Conservation (phyloP, 2,113 vertebrate species). For the Phyllostomus hastatus region DNA sequence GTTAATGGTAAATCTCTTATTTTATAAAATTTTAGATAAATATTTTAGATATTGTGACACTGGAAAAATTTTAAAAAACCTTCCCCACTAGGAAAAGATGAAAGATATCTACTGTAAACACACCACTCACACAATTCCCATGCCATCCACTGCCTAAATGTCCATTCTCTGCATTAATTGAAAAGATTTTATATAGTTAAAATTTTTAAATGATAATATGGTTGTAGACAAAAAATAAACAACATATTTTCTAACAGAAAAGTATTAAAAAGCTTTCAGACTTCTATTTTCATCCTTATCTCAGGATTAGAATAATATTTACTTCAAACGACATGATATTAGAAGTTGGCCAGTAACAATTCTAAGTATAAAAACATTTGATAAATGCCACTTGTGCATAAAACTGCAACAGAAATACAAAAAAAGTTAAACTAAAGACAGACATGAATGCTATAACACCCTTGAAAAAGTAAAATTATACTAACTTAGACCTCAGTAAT, state of each 20-base stretch:
- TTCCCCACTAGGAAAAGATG: background rate
- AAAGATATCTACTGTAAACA: background rate
- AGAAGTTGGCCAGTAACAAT: background rate
- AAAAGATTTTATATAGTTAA: background rate
- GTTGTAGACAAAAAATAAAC: background rate
- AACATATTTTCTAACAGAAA: background rate
- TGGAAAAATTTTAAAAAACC: background rate
- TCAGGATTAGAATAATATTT: background rate
- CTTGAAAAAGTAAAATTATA: background rate
- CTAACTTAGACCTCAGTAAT: background rate
- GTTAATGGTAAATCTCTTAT: background rate
- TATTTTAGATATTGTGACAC: background rate
- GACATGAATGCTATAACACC: background rate
- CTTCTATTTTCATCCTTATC: background rate
- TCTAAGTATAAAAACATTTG: background rate
- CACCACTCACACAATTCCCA: background rate
- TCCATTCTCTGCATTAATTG: background rate
- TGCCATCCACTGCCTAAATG: background rate
- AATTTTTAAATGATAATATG: background rate
- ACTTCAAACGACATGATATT: background rate
- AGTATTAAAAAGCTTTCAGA: constrained; percentile 9
- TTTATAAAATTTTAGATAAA: background rate
- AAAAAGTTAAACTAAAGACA: background rate
- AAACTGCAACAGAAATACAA: background rate
- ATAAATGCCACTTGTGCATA: background rate